Conservation (phyloP, 2,797 vertebrate genomes). For the Bufotes viridis region DNA sequence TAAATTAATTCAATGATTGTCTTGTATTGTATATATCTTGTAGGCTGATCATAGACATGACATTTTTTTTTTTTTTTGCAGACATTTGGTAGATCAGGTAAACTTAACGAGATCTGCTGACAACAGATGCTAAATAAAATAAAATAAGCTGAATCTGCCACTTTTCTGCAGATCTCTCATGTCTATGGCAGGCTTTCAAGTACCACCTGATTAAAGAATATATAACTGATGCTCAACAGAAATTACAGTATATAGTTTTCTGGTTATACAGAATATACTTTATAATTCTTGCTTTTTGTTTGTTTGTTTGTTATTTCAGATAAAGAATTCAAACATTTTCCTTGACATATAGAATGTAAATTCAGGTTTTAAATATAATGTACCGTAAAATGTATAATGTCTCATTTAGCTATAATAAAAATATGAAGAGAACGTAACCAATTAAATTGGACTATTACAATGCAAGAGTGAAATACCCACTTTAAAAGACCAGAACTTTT, state of each 20-base stretch:
- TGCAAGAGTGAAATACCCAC: background rate
- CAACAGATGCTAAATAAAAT: background rate
- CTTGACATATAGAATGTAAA: background rate
- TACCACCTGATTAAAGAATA: background rate
- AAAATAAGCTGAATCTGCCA: no score
- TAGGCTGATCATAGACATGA: background rate
- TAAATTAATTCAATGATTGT: background rate
- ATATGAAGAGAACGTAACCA: background rate
- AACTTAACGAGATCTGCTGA: background rate
- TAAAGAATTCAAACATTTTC: background rate
- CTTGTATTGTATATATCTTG: background rate
- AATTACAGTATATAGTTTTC: background rate
- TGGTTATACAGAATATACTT: background rate
- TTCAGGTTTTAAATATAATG: background rate
- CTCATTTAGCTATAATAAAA: no score
- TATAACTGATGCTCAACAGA: background rate
- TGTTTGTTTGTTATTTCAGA: background rate
- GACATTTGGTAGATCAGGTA: background rate
- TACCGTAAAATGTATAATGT: background rate
- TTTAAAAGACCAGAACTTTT: background rate
- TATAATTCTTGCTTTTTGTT: background rate
- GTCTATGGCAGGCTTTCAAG: background rate
- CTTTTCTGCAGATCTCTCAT: background rate
- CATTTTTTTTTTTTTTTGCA: background rate
- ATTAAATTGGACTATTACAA: background rate